Conservation (phyloP, 1,140 invertebrate genomes). For the Parapsyche elsis region DNA sequence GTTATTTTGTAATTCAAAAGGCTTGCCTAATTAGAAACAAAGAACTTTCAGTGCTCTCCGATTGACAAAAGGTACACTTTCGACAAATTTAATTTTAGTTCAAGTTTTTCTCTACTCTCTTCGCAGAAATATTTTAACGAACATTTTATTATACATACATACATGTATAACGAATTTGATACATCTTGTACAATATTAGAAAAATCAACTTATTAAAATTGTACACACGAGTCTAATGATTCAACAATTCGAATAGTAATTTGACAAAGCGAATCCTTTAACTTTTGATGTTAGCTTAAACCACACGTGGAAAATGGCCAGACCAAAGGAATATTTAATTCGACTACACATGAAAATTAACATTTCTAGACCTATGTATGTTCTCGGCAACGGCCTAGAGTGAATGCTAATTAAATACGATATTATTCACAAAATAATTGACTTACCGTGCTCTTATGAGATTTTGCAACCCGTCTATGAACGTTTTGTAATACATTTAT, state of each 20-base stretch:
- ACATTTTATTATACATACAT: background rate
- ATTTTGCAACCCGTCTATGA: too few relatives aligned
- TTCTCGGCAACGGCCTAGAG: background rate
- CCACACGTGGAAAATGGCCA: background rate
- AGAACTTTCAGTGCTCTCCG: background rate
- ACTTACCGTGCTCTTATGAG: background rate
- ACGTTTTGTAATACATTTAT: too few relatives aligned
- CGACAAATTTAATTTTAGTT: background rate
- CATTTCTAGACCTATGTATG: background rate
- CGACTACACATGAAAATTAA: background rate
- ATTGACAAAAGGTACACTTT: background rate
- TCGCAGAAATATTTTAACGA: background rate
- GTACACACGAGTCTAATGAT: background rate
- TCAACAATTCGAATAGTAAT: background rate
- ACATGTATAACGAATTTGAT: background rate
- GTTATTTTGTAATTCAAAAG: too few relatives aligned
- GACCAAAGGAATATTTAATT: conserved; percentile 23
- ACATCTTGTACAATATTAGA: background rate
- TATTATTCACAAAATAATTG: conserved; percentile 18
- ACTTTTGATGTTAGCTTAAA: background rate
- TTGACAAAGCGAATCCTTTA: background rate
- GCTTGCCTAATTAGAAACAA: too few relatives aligned
- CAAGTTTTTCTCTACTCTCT: background rate
- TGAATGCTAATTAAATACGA: background rate
- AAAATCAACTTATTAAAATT: background rate